Evolutionary conservation across 2,113 vertebrate species (phyloP).

Genomic region (Lepus europaeus): DNA sequence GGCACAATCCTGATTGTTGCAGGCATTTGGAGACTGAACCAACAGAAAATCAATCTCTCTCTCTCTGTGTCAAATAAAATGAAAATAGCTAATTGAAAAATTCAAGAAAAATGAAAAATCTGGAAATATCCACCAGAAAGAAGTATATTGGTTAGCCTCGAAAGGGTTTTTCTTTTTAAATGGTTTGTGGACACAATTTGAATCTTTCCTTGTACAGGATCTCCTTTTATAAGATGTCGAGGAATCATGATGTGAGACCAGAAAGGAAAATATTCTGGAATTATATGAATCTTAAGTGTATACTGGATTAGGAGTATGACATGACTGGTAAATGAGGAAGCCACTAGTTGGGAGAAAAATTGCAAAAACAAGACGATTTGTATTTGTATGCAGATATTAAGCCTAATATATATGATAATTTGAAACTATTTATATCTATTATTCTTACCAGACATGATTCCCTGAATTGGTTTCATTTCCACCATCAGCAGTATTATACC

Average conservation of each 20-base stretch:
- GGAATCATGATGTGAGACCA: neutral
- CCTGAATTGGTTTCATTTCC: conserved; percentile 12
- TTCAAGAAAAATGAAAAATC: neutral
- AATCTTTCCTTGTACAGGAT: neutral
- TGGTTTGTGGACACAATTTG: neutral
- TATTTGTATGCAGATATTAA: neutral
- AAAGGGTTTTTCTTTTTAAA: neutral
- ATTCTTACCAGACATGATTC: conserved; percentile 17
- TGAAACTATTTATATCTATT: neutral
- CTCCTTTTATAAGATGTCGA: neutral
- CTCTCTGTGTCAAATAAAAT: too few relatives aligned
- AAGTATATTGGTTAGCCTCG: neutral
- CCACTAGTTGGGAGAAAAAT: neutral
- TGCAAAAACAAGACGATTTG: neutral
- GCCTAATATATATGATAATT: conserved; percentile 27
- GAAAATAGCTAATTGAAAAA: neutral
- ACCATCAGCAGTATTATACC: neutral
- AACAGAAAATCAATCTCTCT: too few relatives aligned
- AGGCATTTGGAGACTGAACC: too few relatives aligned
- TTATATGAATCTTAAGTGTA: neutral
- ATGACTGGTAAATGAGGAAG: neutral
- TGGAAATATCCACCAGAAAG: neutral
- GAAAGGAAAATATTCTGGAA: neutral
- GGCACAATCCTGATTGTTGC: too few relatives aligned
- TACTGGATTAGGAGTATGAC: neutral